A percentile compares a stretch with the other conserved stretches of the same genome.
phyloP scores from a whole-genome alignment of 2,888 invertebrate species.

The Pinctada fucata region DNA sequence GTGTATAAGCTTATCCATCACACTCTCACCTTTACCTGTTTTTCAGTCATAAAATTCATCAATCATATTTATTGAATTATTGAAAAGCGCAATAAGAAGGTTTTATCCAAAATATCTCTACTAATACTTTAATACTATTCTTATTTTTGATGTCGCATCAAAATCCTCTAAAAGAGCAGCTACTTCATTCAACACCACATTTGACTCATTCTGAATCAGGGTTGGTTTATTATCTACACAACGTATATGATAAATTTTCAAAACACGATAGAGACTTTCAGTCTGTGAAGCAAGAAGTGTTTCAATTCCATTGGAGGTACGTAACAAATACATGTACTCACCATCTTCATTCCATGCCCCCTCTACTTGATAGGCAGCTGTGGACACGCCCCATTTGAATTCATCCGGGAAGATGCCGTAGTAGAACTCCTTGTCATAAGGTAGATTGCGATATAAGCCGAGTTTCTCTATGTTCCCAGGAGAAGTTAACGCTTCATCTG shows the following conservation, averaged over 20 bases:
- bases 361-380: conserved; percentile 82
- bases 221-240: too few relatives aligned
- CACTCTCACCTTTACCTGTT: conserved; percentile 53
- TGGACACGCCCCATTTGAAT: conserved; percentile 73
- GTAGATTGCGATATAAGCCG: conserved; percentile 15
- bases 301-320: too few relatives aligned
- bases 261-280: too few relatives aligned
- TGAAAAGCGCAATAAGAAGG: too few relatives aligned
- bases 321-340: conserved; percentile 10
- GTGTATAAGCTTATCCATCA: conserved; percentile 80
- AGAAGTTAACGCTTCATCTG: conserved; percentile 18
- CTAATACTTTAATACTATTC: too few relatives aligned
- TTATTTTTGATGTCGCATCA: too few relatives aligned
- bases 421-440: conserved; percentile 50
- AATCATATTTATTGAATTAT: background rate
- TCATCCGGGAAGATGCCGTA: conserved; percentile 60
- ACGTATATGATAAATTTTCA: too few relatives aligned
- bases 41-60: background rate
- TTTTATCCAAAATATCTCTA: too few relatives aligned
- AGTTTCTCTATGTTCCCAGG: conserved; percentile 4
- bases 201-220: too few relatives aligned
- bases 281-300: too few relatives aligned
- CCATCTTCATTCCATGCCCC: conserved; percentile 79
- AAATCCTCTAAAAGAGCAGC: too few relatives aligned
- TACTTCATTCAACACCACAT: too few relatives aligned